Percentiles rank a stretch among this genome's conserved stretches.
Conservation (phyloP, 1,140 invertebrate species). For the Lucilia cuprina region DNA sequence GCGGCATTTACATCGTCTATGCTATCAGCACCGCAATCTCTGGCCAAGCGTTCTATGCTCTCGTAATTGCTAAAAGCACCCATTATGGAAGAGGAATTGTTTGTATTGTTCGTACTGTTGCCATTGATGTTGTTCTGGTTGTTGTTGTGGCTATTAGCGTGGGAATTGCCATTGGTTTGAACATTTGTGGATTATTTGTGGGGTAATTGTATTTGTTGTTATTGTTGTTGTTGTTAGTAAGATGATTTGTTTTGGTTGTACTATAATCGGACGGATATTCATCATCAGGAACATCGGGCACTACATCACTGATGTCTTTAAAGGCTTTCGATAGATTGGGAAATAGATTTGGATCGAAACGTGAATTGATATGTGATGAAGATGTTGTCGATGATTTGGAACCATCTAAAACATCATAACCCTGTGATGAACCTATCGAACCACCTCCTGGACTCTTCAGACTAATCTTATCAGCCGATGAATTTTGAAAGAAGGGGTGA, state of each 20-base stretch:
- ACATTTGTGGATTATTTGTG: slow-evolving; percentile 42
- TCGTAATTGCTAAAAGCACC: slow-evolving; percentile 52
- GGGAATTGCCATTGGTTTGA: slow-evolving; percentile 31
- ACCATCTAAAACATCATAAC: slow-evolving; percentile 38
- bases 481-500: slow-evolving; percentile 82
- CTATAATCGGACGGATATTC: slow-evolving; percentile 49
- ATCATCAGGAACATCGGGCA: slow-evolving; percentile 44
- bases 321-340: slow-evolving; percentile 58
- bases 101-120: neutral
- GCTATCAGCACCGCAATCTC: slow-evolving; percentile 64
- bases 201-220: slow-evolving; percentile 38
- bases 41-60: slow-evolving; percentile 47
- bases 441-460: slow-evolving; percentile 50
- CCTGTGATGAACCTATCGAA: neutral
- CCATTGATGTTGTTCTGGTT: neutral
- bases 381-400: slow-evolving; percentile 18
- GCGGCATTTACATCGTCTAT: slow-evolving; percentile 81
- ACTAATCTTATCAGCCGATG: slow-evolving; percentile 58
- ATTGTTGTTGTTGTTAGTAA: neutral
- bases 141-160: neutral
- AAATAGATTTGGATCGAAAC: slow-evolving; percentile 58
- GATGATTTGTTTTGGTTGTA: slow-evolving; percentile 45
- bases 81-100: slow-evolving; percentile 16
- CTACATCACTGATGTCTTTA: slow-evolving; percentile 46
- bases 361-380: slow-evolving; percentile 45